Evolutionary conservation across 2,888 invertebrate species (phyloP), one percentile per base, ranked within the genome.

Genomic region (Apodemia mormo): DNA sequence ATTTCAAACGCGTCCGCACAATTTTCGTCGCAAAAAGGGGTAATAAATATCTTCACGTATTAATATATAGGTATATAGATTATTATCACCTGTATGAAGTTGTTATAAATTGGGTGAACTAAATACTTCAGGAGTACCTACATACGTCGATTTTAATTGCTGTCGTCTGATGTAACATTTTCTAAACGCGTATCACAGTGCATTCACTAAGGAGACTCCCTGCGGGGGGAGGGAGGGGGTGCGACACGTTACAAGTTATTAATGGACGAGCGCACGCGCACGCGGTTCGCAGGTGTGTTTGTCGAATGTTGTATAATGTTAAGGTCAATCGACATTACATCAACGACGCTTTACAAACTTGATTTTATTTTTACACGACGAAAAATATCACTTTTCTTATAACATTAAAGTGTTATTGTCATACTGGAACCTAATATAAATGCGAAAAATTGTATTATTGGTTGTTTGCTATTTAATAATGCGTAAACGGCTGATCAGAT

Each of bases 341-440:
- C 65, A 70, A 66, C 68, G 67, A 69, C 61, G 71, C 33, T 61
- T 61, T 61, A 61, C 33, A 61, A 61, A 61, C 61, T 14, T 33
- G 61, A 30, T 58, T 61, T 61, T 14, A 61, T 61, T 30, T 58
- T 33, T 4, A 61, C 61, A 37, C 61, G 37, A 8, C 61, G 14
- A 7, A 14, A 22, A 22, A 22, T 22, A 22, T 22, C 22, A 22
- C 22, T 22, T 22, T 22, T 22, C 22, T 22, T 22, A 22, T 22
- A 22, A 22, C 22, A 22, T 22, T 22, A 22, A 22, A 22, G 22
- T 22, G 22, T 22, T 22, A 22, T 22, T 22, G 22, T 22, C 22
- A 22, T 22, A 22, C 22, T 22, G 22, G 22, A 22, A 22, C 22
- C 22, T 22, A 22, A 22, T 22, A 22, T 22, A 22, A 22, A 22